phyloP scores from a whole-genome alignment of 2,797 vertebrate genomes.

The Hippocampus kuda region DNA sequence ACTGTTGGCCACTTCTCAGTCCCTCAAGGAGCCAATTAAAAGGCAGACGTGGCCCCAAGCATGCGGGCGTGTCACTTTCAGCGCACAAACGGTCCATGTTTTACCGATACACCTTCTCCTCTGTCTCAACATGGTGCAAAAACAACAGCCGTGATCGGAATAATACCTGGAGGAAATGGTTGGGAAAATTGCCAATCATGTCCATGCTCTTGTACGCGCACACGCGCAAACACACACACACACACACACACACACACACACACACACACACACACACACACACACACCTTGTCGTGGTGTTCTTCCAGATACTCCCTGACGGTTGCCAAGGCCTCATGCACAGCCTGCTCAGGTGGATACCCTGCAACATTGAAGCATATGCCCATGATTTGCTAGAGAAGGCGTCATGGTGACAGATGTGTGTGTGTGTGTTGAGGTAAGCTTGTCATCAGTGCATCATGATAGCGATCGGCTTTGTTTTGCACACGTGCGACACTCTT shows the following conservation, averaged over 20 bases:
- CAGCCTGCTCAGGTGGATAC: slow-evolving; percentile 76
- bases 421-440: slow-evolving; percentile 7
- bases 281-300: slow-evolving; percentile 73
- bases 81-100: slow-evolving; percentile 18
- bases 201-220: slow-evolving; percentile 15
- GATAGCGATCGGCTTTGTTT: neutral
- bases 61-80: slow-evolving; percentile 10
- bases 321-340: slow-evolving; percentile 70
- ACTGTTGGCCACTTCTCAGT: slow-evolving; percentile 47
- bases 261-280: slow-evolving; percentile 54
- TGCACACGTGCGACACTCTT: neutral
- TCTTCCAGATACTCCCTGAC: slow-evolving; percentile 77
- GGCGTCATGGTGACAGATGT: neutral
- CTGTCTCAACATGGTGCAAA: slow-evolving; percentile 51
- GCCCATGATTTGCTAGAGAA: neutral
- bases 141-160: slow-evolving; percentile 61
- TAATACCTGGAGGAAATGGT: slow-evolving; percentile 54
- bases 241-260: slow-evolving; percentile 47
- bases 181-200: slow-evolving; percentile 42
- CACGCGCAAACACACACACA: slow-evolving; percentile 42
- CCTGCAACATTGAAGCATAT: slow-evolving; percentile 57
- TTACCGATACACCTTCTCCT: slow-evolving; percentile 37
- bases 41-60: slow-evolving; percentile 57
- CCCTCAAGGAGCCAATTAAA: slow-evolving; percentile 72
- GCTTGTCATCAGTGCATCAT: neutral